Evolutionary conservation across 2,888 invertebrate genomes (phyloP), one percentile per base, ranked within the genome.

Genomic region (Salticus scenicus): DNA sequence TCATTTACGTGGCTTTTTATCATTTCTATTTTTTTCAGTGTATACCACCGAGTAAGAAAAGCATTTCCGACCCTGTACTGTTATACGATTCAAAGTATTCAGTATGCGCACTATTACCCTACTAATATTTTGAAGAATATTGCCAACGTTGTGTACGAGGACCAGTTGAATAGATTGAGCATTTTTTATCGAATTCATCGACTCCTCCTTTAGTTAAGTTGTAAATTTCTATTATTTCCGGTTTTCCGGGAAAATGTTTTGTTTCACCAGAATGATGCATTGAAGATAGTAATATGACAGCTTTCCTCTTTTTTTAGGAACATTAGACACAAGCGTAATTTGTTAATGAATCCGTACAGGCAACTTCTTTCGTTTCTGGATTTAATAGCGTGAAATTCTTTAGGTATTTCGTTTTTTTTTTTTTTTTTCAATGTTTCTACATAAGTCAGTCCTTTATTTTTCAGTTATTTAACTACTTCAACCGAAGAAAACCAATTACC

Each of bases 211-310:
- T n/a, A n/a, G n/a, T 30, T 7, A n/a, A 51, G 20, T 72, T 24
- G 51, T 72, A 72, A 27, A 72, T 37, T 5, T 30, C 30, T 0
- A 72, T 47, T 1, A 51, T 72, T 47, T 72, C 72, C 1, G 72
- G 31, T 17, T 70, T 41, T 10, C n/a, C 27, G 8, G 51, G 30
- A 14, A 8, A 30, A 30, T 17, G 7, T 30, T 28, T n/a, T 8
- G 51, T 30, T 72, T 72, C 17, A 1, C 17, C 31, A 31, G 20
- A n/a, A 7, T 72, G 10, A n/a, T 72, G 72, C 27, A 27, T 24
- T 0, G 42, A 71, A 8, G 51, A 51, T 12, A 72, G 30, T 2
- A 72, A 17, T 5, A 72, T 0, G 5, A 47, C 20, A 1, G 51
- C 17, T 57, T 51, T 72, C 14, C n/a, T n/a, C 28, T 31, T 0